phyloP scores from a whole-genome alignment of 2,888 invertebrate genomes.

The Sinopyrophorus schimmeli region DNA sequence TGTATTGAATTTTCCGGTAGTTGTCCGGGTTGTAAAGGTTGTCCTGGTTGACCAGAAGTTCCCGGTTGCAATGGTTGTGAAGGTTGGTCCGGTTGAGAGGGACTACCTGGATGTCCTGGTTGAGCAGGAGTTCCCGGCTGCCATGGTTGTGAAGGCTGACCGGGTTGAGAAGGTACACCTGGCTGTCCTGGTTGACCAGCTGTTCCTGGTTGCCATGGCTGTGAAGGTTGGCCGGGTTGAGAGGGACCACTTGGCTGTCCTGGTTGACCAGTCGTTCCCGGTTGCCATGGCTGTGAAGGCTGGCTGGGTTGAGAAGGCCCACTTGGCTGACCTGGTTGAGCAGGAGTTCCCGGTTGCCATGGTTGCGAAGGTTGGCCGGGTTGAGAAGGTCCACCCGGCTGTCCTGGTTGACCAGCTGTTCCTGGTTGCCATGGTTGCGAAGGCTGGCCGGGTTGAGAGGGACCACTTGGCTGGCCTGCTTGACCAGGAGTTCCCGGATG shows the following conservation, averaged over 20 bases:
- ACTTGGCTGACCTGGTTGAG: slow-evolving; percentile 63
- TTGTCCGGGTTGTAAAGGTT: slow-evolving; percentile 33
- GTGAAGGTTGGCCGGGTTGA: slow-evolving; percentile 26
- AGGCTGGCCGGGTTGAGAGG: neutral
- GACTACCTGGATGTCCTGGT: slow-evolving; percentile 33
- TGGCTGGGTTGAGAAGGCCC: slow-evolving; percentile 42
- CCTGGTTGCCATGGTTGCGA: slow-evolving; percentile 26
- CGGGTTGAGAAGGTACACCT: slow-evolving; percentile 21
- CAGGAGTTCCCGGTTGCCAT: slow-evolving; percentile 34
- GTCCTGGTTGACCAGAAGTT: slow-evolving; percentile 33
- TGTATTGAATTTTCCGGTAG: slow-evolving; percentile 33
- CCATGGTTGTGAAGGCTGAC: slow-evolving; percentile 17
- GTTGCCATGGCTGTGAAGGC: slow-evolving; percentile 18
- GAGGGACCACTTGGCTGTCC: slow-evolving; percentile 23
- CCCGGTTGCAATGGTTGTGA: slow-evolving; percentile 19
- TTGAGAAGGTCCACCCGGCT: slow-evolving; percentile 20
- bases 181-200: slow-evolving; percentile 23
- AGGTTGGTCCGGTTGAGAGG: slow-evolving; percentile 23
- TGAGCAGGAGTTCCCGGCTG: slow-evolving; percentile 65
- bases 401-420: slow-evolving; percentile 21
- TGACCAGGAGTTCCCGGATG: slow-evolving; percentile 25
- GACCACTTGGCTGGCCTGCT: slow-evolving; percentile 3
- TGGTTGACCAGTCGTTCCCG: slow-evolving; percentile 33
- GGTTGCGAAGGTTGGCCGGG: slow-evolving; percentile 19
- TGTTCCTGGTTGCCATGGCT: slow-evolving; percentile 25